A percentile compares a stretch with the other conserved stretches of the same genome.
Conservation (phyloP, 2,113 vertebrate species). For the Pachyramphus minor region DNA sequence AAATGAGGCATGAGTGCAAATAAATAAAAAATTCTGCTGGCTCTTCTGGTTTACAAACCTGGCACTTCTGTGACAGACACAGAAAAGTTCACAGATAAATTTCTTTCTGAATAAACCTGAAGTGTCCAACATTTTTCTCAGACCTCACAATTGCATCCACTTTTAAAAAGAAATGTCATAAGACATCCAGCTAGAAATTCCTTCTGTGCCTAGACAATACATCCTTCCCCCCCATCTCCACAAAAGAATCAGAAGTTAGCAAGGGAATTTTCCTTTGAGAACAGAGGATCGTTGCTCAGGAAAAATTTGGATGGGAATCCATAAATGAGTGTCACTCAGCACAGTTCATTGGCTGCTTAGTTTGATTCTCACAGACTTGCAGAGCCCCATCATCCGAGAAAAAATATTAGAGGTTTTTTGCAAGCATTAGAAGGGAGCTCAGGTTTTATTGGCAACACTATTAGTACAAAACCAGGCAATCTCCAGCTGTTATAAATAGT, state of each 20-base stretch:
- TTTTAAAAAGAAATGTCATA: background rate
- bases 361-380: background rate
- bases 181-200: background rate
- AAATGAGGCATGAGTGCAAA: background rate
- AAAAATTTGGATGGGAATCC: background rate
- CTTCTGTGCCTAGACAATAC: background rate
- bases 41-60: background rate
- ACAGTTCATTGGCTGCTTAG: background rate
- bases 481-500: background rate
- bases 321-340: background rate
- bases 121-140: background rate
- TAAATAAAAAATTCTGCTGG: background rate
- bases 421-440: background rate
- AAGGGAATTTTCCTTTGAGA: background rate
- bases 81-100: background rate
- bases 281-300: background rate
- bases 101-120: background rate
- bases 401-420: rapidly evolving
- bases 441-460: background rate
- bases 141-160: background rate
- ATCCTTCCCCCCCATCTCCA: background rate
- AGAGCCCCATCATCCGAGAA: background rate
- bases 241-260: background rate
- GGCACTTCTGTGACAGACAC: background rate
- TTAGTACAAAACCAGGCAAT: background rate